These are phyloP conservation scores for Connochaetes taurinus DNA, from an alignment of 2,113 vertebrate species.

Conservation along the genomic window DNA sequence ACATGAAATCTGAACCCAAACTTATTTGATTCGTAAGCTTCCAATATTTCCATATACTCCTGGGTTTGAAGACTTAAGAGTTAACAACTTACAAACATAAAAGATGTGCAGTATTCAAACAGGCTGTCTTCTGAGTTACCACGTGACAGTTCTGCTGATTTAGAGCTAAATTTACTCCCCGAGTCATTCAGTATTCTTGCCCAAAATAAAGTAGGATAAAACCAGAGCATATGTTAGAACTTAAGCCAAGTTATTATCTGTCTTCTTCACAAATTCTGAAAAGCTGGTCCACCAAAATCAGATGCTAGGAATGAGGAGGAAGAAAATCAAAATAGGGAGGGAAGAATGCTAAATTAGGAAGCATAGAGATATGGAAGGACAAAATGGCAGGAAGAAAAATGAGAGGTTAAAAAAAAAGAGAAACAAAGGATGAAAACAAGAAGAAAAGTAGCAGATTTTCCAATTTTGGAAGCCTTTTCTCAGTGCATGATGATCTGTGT, in stretches of 20 bases:
- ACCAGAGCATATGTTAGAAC: conserved; percentile 43
- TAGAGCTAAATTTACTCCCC: conserved; percentile 40
- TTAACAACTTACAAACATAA: conserved; percentile 20
- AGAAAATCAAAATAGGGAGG: neutral
- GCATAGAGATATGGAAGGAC: neutral
- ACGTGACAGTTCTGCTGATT: conserved; percentile 8
- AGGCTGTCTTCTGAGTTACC: conserved; percentile 21
- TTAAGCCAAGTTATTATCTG: conserved; percentile 26
- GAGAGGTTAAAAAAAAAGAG: neutral
- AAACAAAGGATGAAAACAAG: neutral
- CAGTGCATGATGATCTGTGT: neutral
- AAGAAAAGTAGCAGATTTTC: neutral
- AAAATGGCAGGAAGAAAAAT: neutral
- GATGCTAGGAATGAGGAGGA: neutral
- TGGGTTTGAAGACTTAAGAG: neutral
- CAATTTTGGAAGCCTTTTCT: neutral
- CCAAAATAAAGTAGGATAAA: conserved; percentile 51
- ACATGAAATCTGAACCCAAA: neutral
- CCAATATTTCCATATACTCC: neutral
- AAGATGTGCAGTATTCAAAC: neutral
- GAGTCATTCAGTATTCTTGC: conserved; percentile 22
- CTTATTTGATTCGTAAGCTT: neutral
- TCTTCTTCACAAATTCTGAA: conserved; percentile 30
- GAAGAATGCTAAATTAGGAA: neutral
- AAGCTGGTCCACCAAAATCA: conserved; percentile 30